phyloP scores from a whole-genome alignment of 37 sponge, comb jelly and placozoan genomes.

The Ephydatia muelleri region DNA sequence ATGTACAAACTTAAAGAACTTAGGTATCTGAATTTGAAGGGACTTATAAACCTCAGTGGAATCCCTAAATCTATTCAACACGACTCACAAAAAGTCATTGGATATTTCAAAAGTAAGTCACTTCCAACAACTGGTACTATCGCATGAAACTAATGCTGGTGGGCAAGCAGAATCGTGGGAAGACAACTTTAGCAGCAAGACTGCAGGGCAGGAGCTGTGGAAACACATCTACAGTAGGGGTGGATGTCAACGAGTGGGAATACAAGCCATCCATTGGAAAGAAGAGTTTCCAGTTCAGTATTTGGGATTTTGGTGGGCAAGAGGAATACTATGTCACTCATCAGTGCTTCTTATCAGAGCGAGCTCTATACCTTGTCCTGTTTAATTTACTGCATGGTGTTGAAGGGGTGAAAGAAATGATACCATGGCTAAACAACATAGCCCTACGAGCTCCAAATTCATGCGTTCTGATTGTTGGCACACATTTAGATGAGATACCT shows the following conservation, averaged over 20 bases:
- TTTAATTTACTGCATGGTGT: slow-evolving; percentile 48
- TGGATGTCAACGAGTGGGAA: slow-evolving; percentile 44
- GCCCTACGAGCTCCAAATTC: slow-evolving; percentile 43
- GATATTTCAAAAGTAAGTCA: slow-evolving; percentile 38
- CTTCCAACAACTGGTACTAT: slow-evolving; percentile 44
- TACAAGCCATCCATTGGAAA: slow-evolving; percentile 27
- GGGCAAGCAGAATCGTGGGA: slow-evolving; percentile 51
- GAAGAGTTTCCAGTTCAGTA: slow-evolving; percentile 45
- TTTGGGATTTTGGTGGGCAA: slow-evolving; percentile 79
- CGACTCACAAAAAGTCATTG: slow-evolving; percentile 21
- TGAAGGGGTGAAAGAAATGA: slow-evolving; percentile 44
- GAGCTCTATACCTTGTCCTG: slow-evolving; percentile 61
- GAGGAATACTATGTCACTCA: slow-evolving; percentile 74
- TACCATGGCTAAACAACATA: slow-evolving; percentile 61
- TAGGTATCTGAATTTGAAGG: slow-evolving; percentile 7
- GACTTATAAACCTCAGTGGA: slow-evolving; percentile 33
- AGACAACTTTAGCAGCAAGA: slow-evolving; percentile 60
- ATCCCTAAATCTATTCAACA: slow-evolving; percentile 3
- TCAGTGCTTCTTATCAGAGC: slow-evolving; percentile 72
- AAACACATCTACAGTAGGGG: too few species aligned
- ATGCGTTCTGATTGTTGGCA: slow-evolving; percentile 57
- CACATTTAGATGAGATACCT: slow-evolving; percentile 47
- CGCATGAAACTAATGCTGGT: slow-evolving; percentile 73
- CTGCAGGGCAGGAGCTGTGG: slow-evolving; percentile 50
- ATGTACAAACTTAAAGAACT: slow-evolving; percentile 38